These are phyloP conservation scores for Acholoe squamosa DNA, from an alignment of 2,888 invertebrate genomes.

Conservation along the genomic window DNA sequence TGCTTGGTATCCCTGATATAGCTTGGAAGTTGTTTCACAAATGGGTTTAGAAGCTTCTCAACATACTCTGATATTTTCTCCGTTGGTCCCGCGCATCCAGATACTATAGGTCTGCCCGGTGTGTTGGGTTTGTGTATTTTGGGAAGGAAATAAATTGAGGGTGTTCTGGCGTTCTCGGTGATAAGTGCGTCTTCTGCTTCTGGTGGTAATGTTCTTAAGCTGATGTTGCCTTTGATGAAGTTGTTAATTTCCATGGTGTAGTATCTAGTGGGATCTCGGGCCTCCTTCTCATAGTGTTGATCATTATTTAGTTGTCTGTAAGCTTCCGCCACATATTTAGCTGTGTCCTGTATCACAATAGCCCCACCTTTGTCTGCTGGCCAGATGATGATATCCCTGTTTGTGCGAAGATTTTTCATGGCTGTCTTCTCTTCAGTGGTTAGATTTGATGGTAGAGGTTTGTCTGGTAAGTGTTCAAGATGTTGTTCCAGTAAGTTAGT, in stretches of 20 bases:
- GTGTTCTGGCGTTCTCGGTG: neutral
- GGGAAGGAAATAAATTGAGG: neutral
- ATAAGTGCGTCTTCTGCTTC: neutral
- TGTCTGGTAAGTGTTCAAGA: neutral
- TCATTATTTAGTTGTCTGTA: neutral
- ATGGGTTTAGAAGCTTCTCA: slow-evolving; percentile 8
- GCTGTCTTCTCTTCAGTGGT: neutral
- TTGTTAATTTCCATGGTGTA: neutral
- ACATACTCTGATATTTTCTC: neutral
- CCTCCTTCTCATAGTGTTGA: neutral
- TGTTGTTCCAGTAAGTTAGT: neutral
- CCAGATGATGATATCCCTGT: neutral
- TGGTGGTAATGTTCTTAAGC: neutral
- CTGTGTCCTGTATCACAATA: neutral
- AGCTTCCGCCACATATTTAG: neutral
- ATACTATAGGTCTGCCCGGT: slow-evolving; percentile 29
- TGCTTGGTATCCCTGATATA: slow-evolving; percentile 30
- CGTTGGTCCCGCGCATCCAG: slow-evolving; percentile 17
- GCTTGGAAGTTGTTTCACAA: neutral
- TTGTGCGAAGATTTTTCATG: neutral
- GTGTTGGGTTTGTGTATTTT: slow-evolving; percentile 23
- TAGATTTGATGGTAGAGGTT: neutral
- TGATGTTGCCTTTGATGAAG: neutral
- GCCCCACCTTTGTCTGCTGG: slow-evolving; percentile 52
- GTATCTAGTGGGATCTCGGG: neutral